Evolutionary conservation across 2,888 invertebrate genomes (phyloP), one percentile per base, ranked within the genome.

Genomic region (Metopia argyrocephala): DNA sequence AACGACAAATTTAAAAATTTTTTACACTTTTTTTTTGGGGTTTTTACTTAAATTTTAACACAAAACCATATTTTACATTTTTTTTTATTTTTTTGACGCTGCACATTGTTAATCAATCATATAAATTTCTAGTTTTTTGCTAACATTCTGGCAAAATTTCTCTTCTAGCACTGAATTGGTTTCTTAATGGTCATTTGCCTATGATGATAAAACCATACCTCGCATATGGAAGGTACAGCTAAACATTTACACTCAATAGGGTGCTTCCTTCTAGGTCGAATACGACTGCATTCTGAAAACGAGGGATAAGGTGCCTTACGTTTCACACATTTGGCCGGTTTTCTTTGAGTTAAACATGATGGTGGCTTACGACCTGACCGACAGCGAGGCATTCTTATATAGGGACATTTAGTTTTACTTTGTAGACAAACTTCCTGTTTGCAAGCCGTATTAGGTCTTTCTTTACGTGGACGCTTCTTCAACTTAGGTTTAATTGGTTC

Each of bases 171-270:
- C n/a, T 5, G 21, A 12, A 1, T 6, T 52, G 45, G 59, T 31
- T 78, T 78, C 20, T 71, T 78, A 3, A 71, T 61, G 18, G 7
- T 7, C 9, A 1, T 1, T 2, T 64, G 46, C 1, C 27, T 45
- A 50, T 81, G 69, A 62, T 75, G 46, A 23, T 57, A 45, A 3
- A 83, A 83, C 84, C 83, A 85, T 12, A 84, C 84, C 21, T 84
- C 84, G 74, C 86, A 86, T 78, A 85, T 82, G 1, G 85, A 79
- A 5, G 82, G 82, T 6, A 84, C 62, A 15, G 75, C 66, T 61
- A 85, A 23, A 52, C 86, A 86, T 12, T 82, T 81, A 61, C 87
- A 86, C 45, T 87, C 87, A 5, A 74, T 23, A 0, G 75, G 69
- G 25, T 54, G 80, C 69, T 75, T 4, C 70, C 78, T 6, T 31